A percentile compares a stretch with the other conserved stretches of the same genome.
Evolutionary conservation across 2,113 vertebrate species (phyloP).

Genomic region (Synodontis membranacea): DNA sequence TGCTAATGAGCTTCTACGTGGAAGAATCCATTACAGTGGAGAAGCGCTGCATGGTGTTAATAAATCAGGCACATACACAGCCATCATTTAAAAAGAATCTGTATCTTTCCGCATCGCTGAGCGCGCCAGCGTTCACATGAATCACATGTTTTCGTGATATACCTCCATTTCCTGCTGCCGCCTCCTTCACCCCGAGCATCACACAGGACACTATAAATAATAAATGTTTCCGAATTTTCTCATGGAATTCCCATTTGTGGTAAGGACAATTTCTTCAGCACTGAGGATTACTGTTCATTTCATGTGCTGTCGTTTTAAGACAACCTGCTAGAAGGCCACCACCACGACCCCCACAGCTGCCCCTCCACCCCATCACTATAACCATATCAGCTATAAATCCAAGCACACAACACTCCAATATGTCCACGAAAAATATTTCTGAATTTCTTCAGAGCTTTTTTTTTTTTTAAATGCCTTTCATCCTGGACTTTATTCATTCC

Average conservation of each 20-base stretch:
- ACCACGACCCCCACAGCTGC: slow-evolving; percentile 42
- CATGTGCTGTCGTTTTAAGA: slow-evolving; percentile 62
- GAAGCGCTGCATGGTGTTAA: slow-evolving; percentile 63
- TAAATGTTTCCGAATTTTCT: slow-evolving; percentile 72
- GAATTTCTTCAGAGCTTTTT: slow-evolving; percentile 6
- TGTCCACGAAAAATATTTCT: background rate
- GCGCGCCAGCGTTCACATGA: slow-evolving; percentile 58
- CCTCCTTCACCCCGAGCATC: slow-evolving; percentile 56
- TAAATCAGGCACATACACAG: slow-evolving; percentile 70
- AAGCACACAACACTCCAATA: slow-evolving; percentile 9
- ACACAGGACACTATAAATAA: slow-evolving; percentile 70
- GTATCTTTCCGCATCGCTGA: slow-evolving; percentile 69
- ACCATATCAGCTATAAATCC: slow-evolving; percentile 32
- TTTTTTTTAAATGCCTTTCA: background rate
- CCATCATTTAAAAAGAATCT: slow-evolving; percentile 55
- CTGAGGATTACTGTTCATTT: slow-evolving; percentile 70
- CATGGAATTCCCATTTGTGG: slow-evolving; percentile 74
- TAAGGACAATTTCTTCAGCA: slow-evolving; percentile 67
- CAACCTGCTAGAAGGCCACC: slow-evolving; percentile 64
- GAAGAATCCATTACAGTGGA: background rate
- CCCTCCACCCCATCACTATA: slow-evolving; percentile 1
- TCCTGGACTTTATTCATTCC: slow-evolving; percentile 6
- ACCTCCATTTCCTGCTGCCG: slow-evolving; percentile 58
- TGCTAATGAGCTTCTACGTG: slow-evolving; percentile 8
- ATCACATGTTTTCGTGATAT: slow-evolving; percentile 67